Base-by-base conservation (phyloP, 1,140 invertebrate species). In the Heliconius melpomene region DNA sequence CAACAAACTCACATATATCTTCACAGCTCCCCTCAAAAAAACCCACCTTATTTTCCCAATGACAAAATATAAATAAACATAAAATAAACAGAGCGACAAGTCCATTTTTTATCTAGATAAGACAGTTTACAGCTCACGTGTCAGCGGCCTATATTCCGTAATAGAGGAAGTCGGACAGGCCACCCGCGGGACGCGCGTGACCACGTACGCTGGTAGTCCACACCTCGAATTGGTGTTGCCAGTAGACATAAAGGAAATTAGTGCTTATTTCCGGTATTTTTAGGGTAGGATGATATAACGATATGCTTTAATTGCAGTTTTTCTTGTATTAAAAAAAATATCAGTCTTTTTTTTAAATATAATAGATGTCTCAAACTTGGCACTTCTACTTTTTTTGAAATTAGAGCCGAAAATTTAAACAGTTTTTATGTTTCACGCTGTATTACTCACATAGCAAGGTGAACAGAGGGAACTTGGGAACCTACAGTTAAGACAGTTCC, bases 81-180 rank as follows among this genome's bases (percentile, higher is more conserved):
- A n/a, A 66, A 66, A 66, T 11, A 66, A 29, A 66, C 60, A 36
- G 60, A 66, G 26, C 60, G n/a, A 5, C 60, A 13, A 66, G n/a
- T 66, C 3, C 9, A 1, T 52, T 40, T 60, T 75, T 75, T 50
- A 71, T 77, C 75, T 60, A 50, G 75, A 70, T 77, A 77, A 77
- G 75, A 77, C 71, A 2, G 71, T 71, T 50, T 38, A 78, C 72
- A 57, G 54, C 79, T 73, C 82, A 81, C 79, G 80, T 84, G 85
- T 82, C 74, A 82, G 52, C 81, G 85, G 74, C 85, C 85, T 75
- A 88, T 85, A 83, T 89, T 85, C 79, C 82, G 71, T 84, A 85
- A 85, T 81, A 75, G 83, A 86, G 88, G 88, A 90, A 90, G 84
- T 80, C 70, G 72, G 74, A 78, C 70, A 57, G 83, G 71, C 80